Evolutionary conservation across 1,140 invertebrate genomes (phyloP).

Genomic region (Cydia strobilella): DNA sequence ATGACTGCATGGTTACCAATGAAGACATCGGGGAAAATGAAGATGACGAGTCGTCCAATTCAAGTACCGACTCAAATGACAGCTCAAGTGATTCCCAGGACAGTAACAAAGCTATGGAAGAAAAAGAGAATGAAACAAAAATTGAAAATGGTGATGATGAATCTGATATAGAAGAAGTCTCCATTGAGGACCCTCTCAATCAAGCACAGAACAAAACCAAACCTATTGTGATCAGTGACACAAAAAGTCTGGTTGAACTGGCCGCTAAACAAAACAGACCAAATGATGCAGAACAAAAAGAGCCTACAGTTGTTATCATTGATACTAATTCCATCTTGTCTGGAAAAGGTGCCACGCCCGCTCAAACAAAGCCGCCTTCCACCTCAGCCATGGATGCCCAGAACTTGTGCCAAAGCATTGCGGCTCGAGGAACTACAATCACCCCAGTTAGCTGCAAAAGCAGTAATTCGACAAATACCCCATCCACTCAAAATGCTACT

Average conservation of each 20-base stretch:
- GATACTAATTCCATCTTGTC: constrained; percentile 75
- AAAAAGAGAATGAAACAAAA: constrained; percentile 83
- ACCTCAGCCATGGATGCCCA: constrained; percentile 63
- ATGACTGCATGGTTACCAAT: constrained; percentile 69
- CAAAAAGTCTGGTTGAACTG: constrained; percentile 66
- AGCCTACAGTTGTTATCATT: constrained; percentile 74
- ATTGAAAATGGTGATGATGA: constrained; percentile 82
- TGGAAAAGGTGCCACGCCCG: constrained; percentile 59
- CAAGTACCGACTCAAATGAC: constrained; percentile 70
- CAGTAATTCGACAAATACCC: constrained; percentile 48
- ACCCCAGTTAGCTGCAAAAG: constrained; percentile 74
- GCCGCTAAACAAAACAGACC: constrained; percentile 58
- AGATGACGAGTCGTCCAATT: constrained; percentile 67
- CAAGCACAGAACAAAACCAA: constrained; percentile 71
- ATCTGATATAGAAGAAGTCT: constrained; percentile 80
- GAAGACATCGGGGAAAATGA: constrained; percentile 44
- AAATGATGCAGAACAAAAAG: constrained; percentile 75
- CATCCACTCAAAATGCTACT: constrained; percentile 51
- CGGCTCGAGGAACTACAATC: constrained; percentile 76
- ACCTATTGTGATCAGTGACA: constrained; percentile 86
- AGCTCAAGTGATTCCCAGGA: constrained; percentile 81
- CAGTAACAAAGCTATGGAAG: constrained; percentile 83
- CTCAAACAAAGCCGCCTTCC: constrained; percentile 52
- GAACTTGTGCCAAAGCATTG: constrained; percentile 77
- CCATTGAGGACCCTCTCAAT: constrained; percentile 85